These are phyloP conservation scores for Conistra vaccinii DNA, from an alignment of 2,888 invertebrate genomes.

Conservation along the genomic window DNA sequence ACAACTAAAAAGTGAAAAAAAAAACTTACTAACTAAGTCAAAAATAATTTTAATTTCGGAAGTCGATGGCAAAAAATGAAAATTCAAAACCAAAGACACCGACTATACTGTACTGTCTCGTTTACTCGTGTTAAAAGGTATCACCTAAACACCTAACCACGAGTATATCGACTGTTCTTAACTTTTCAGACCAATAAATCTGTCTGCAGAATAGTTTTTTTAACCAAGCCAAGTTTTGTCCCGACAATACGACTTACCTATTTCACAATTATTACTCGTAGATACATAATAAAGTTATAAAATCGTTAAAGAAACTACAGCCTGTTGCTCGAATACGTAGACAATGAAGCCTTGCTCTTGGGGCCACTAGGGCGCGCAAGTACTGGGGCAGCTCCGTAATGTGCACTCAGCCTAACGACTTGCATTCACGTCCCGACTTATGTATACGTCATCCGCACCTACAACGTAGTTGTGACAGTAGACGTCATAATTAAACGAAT, in stretches of 20 bases:
- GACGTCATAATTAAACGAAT: conserved; percentile 30
- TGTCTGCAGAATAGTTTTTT: conserved; percentile 11
- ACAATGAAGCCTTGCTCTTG: conserved; percentile 63
- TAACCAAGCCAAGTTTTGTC: neutral
- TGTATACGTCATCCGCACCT: conserved; percentile 32
- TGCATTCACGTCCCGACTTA: conserved; percentile 74
- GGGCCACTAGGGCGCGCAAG: conserved; percentile 65
- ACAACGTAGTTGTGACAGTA: conserved; percentile 32
- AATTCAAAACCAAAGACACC: too few relatives aligned
- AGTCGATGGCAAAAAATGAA: too few relatives aligned
- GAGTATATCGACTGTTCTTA: neutral
- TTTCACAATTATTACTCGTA: neutral
- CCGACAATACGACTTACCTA: too few relatives aligned
- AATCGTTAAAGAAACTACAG: conserved; percentile 50
- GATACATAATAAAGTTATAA: conserved; percentile 3
- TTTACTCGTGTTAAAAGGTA: neutral
- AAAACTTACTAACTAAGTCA: too few relatives aligned
- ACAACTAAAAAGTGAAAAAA: too few relatives aligned
- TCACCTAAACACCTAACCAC: conserved; percentile 4
- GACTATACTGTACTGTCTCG: too few relatives aligned
- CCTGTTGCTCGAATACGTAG: conserved; percentile 62
- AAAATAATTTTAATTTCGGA: too few relatives aligned
- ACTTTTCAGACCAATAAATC: conserved; percentile 40
- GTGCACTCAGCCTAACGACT: conserved; percentile 83
- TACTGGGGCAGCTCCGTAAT: conserved; percentile 71